Percentiles rank a stretch among this genome's conserved stretches.
phyloP scores from a whole-genome alignment of 2,797 vertebrate species.

The Aphelocoma californica region DNA sequence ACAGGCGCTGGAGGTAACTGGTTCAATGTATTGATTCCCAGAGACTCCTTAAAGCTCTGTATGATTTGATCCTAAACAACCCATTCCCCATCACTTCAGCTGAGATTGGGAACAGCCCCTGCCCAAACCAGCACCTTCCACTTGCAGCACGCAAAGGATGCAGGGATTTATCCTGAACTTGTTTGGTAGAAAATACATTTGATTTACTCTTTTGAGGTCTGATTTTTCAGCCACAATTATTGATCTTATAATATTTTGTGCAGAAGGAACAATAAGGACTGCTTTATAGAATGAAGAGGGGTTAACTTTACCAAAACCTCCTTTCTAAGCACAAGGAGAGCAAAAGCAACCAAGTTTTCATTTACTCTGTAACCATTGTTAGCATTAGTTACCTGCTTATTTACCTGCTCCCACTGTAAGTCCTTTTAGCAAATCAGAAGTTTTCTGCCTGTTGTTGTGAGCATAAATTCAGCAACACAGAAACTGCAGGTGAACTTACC shows the following conservation, averaged over 20 bases:
- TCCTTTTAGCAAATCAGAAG: not conserved
- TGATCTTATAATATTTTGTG: not conserved
- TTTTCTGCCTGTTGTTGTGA: not conserved
- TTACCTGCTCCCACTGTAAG: not conserved
- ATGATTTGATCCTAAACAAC: not conserved
- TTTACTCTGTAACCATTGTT: not conserved
- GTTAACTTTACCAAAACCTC: not conserved
- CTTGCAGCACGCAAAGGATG: not conserved
- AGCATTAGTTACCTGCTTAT: not conserved
- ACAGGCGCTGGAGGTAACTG: not conserved
- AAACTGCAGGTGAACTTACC: not conserved
- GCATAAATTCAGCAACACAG: not conserved
- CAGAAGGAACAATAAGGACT: not conserved
- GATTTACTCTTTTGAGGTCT: slow-evolving; percentile 24
- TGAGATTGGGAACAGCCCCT: not conserved
- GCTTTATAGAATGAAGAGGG: not conserved
- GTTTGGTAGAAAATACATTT: not conserved
- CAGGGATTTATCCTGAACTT: not conserved
- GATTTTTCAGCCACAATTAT: slow-evolving; percentile 7
- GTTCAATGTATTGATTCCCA: not conserved
- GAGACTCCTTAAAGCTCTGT: not conserved
- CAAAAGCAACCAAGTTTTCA: not conserved
- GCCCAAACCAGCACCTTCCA: not conserved
- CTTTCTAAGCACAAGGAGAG: not conserved
- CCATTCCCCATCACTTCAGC: not conserved